A percentile compares a stretch with the other conserved stretches of the same genome.
phyloP scores from a whole-genome alignment of 2,113 vertebrate species.

The Vombatus ursinus region DNA sequence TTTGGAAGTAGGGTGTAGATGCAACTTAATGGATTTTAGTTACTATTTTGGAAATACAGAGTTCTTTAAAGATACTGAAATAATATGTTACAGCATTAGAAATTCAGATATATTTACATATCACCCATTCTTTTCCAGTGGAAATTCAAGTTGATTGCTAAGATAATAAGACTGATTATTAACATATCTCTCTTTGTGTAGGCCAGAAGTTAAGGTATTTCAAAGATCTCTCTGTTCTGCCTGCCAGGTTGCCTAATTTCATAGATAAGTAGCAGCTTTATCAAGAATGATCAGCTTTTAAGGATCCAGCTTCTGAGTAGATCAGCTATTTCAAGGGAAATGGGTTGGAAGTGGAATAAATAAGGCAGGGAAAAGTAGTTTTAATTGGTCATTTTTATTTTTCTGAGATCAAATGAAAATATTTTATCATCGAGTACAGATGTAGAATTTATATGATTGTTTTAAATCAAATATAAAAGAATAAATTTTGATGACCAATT shows the following conservation, averaged over 20 bases:
- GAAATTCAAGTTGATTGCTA: neutral
- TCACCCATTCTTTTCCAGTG: neutral
- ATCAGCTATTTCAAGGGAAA: constrained; percentile 1
- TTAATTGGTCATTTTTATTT: constrained; percentile 13
- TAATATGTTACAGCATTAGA: neutral
- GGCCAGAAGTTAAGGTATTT: neutral
- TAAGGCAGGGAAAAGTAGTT: neutral
- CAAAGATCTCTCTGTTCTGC: neutral
- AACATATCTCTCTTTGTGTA: neutral
- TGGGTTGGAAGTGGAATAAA: neutral
- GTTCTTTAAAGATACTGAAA: neutral
- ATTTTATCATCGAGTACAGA: neutral
- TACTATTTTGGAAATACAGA: neutral
- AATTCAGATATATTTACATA: neutral
- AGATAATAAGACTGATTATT: neutral
- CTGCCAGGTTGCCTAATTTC: neutral
- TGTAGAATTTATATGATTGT: constrained; percentile 36
- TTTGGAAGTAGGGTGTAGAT: neutral
- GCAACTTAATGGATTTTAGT: neutral
- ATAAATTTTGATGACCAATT: neutral
- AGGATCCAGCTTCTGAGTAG: neutral
- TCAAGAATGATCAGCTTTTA: neutral
- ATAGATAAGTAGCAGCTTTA: neutral
- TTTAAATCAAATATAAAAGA: constrained; percentile 4
- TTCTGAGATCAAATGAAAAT: constrained; percentile 6